Evolutionary conservation across 64 coral and sea anemone genomes (phyloP).

Genomic region (Dendronephthya gigantea): DNA sequence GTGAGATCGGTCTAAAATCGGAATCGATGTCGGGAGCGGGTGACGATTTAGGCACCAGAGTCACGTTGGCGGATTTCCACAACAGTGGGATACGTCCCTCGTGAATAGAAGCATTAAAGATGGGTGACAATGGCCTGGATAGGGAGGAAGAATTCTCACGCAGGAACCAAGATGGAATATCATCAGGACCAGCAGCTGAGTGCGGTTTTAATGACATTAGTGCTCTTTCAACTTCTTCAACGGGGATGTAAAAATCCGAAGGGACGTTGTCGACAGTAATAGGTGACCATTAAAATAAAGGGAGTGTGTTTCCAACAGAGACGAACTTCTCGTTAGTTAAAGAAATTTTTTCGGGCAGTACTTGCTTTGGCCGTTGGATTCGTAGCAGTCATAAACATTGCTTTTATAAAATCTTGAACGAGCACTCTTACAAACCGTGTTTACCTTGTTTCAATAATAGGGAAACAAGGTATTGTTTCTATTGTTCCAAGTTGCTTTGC

Average conservation of each 20-base stretch:
- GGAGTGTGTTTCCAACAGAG: background rate
- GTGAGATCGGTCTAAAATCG: background rate
- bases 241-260: background rate
- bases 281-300: background rate
- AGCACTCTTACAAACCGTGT: background rate
- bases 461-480: background rate
- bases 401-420: background rate
- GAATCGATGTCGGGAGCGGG: background rate
- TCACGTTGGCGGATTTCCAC: background rate
- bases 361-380: background rate
- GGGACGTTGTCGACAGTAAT: background rate
- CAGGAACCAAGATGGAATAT: background rate
- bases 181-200: background rate
- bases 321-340: constrained; percentile 18
- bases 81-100: background rate
- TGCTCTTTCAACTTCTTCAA: background rate
- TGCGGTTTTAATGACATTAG: background rate
- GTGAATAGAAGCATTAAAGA: background rate
- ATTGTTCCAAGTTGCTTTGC: background rate
- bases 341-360: background rate
- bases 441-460: background rate
- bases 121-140: background rate
- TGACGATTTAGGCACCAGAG: background rate
- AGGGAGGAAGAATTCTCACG: background rate
- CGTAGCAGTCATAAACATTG: background rate